Percentiles rank a stretch among this genome's conserved stretches.
Evolutionary conservation across 2,888 invertebrate species (phyloP).

Genomic region (Chalcis sispes): DNA sequence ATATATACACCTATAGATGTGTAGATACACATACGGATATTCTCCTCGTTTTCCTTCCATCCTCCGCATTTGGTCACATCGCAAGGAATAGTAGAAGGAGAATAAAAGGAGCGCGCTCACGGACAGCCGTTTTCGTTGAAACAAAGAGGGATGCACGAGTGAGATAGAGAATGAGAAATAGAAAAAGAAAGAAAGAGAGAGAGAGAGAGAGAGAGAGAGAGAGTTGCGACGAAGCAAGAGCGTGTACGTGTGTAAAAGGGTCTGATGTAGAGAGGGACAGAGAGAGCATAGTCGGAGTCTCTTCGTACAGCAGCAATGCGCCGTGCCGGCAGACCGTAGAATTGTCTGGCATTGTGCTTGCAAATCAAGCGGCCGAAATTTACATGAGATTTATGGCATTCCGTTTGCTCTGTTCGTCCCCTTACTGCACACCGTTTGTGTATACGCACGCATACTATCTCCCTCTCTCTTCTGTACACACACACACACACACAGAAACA

Average conservation of each 20-base stretch:
- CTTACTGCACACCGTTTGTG: not conserved
- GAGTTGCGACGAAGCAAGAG: not conserved
- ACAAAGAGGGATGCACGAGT: conserved; percentile 6
- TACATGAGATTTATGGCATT: conserved; percentile 75
- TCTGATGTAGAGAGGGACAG: conserved; percentile 8
- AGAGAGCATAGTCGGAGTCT: conserved; percentile 53
- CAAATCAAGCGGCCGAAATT: conserved; percentile 74
- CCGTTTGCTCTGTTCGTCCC: conserved; percentile 65
- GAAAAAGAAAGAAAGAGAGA: conserved; percentile 7
- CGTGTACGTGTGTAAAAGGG: not conserved
- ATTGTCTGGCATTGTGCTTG: conserved; percentile 74
- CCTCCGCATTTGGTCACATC: not conserved
- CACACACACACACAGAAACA: not conserved
- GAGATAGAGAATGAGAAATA: conserved; percentile 10
- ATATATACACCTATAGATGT: too few relatives aligned
- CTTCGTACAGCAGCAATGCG: conserved; percentile 62
- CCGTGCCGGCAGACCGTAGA: conserved; percentile 66
- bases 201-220: conserved; percentile 32
- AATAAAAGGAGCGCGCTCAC: not conserved
- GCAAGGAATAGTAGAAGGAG: conserved; percentile 35
- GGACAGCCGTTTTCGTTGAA: too few relatives aligned
- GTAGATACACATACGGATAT: too few relatives aligned
- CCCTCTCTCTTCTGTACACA: not conserved
- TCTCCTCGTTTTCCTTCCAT: too few relatives aligned
- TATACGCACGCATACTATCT: not conserved